These are phyloP conservation scores for Hartigia nigra DNA, from an alignment of 2,888 invertebrate species.

Conservation along the genomic window DNA sequence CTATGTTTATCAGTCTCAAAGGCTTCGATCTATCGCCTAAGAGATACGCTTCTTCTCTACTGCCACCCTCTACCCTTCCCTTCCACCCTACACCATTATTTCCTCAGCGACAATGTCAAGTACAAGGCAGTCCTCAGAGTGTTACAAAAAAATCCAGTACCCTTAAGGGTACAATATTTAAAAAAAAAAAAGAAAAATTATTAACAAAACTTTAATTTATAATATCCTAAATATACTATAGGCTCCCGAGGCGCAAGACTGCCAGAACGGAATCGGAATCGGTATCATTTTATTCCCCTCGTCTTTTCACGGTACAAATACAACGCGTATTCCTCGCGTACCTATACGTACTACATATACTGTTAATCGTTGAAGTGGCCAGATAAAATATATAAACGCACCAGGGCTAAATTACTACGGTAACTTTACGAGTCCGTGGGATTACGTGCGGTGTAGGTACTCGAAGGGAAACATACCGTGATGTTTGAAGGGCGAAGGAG, in stretches of 20 bases:
- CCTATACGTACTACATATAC: background rate
- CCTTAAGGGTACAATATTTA: background rate
- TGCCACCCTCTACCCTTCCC: constrained; percentile 17
- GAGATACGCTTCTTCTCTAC: constrained; percentile 42
- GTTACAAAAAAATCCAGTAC: background rate
- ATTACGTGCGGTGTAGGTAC: background rate
- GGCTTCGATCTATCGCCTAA: constrained; percentile 32
- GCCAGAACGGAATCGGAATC: background rate
- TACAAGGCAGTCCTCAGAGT: background rate
- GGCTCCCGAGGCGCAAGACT: too few relatives aligned
- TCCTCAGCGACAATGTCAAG: background rate
- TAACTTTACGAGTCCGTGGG: background rate
- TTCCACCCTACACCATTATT: constrained; percentile 23
- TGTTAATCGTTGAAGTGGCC: background rate
- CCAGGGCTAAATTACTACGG: background rate
- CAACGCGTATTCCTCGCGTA: background rate
- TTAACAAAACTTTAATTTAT: background rate
- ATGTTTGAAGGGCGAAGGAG: background rate
- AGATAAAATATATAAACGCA: background rate
- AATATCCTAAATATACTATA: background rate
- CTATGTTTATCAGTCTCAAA: background rate
- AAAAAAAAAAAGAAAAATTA: too few relatives aligned
- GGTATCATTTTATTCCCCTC: background rate
- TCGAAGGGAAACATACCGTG: background rate
- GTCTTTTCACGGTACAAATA: background rate